These are phyloP conservation scores for Lysandra coridon DNA, from an alignment of 2,888 invertebrate genomes.

Conservation along the genomic window DNA sequence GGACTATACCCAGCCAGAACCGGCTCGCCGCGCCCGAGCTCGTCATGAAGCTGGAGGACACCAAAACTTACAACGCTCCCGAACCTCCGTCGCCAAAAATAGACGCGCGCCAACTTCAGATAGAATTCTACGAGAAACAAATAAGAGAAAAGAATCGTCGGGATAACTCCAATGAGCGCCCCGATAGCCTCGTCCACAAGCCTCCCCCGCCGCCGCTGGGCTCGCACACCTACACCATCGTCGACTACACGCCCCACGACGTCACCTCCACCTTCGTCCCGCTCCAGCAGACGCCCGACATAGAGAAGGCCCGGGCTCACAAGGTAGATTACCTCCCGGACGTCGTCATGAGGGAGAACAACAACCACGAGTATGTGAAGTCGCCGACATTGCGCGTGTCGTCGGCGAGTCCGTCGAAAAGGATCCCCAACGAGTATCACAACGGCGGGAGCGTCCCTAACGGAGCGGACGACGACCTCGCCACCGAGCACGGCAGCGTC, in stretches of 20 bases:
- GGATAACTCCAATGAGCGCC: slow-evolving; percentile 51
- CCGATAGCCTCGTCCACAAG: slow-evolving; percentile 44
- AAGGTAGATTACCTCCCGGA: slow-evolving; percentile 73
- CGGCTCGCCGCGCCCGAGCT: slow-evolving; percentile 71
- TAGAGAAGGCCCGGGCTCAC: slow-evolving; percentile 72
- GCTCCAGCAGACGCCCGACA: slow-evolving; percentile 74
- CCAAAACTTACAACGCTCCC: slow-evolving; percentile 39
- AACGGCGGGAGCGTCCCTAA: slow-evolving; percentile 50
- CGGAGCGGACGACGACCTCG: slow-evolving; percentile 59
- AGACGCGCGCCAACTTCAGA: slow-evolving; percentile 70
- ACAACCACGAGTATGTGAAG: slow-evolving; percentile 43
- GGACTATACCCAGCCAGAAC: slow-evolving; percentile 64
- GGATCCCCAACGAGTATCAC: slow-evolving; percentile 46
- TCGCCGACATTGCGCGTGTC: slow-evolving; percentile 41
- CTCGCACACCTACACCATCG: slow-evolving; percentile 67
- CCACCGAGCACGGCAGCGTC: slow-evolving; percentile 83
- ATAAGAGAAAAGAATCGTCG: slow-evolving; percentile 65
- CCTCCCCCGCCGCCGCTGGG: slow-evolving; percentile 44
- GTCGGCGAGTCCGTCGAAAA: slow-evolving; percentile 47
- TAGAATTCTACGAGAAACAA: slow-evolving; percentile 75
- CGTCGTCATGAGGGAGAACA: slow-evolving; percentile 68
- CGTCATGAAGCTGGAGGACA: slow-evolving; percentile 54
- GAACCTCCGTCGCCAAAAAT: slow-evolving; percentile 50
- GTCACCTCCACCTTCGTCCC: slow-evolving; percentile 70
- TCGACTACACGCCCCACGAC: slow-evolving; percentile 71